phyloP scores from a whole-genome alignment of 2,888 invertebrate genomes.

The Leucozona laternaria region DNA sequence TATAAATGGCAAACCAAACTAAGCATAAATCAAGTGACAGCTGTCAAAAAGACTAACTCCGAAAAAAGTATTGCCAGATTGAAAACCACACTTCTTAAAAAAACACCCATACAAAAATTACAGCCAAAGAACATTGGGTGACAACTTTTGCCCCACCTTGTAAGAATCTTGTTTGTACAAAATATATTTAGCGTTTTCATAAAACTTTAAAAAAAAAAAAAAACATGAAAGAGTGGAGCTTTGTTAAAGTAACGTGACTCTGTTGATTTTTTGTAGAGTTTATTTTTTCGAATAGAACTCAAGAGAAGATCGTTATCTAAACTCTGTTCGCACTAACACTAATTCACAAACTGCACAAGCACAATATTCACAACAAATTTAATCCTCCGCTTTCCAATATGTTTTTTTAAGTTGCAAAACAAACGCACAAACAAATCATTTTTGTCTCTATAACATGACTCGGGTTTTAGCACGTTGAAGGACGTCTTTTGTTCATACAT shows the following conservation, averaged over 20 bases:
- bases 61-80: too few relatives aligned
- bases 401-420: not conserved
- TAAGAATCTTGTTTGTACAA: too few relatives aligned
- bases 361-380: conserved; percentile 10
- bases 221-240: too few relatives aligned
- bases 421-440: not conserved
- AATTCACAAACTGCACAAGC: conserved; percentile 11
- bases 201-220: too few relatives aligned
- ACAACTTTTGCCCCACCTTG: too few relatives aligned
- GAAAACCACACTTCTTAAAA: too few relatives aligned
- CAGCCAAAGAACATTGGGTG: too few relatives aligned
- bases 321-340: conserved; percentile 1
- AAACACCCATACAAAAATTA: too few relatives aligned
- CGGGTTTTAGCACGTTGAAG: not conserved
- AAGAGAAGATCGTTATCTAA: not conserved
- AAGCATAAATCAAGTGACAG: too few relatives aligned
- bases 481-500: not conserved
- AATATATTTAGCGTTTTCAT: too few relatives aligned
- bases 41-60: too few relatives aligned
- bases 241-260: not conserved
- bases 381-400: conserved; percentile 13
- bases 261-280: not conserved
- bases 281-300: not conserved
- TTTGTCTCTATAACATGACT: not conserved
- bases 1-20: too few relatives aligned